A percentile compares a stretch with the other conserved stretches of the same genome.
Conservation (phyloP, 2,113 vertebrate species). For the Actenoides lindsayi region DNA sequence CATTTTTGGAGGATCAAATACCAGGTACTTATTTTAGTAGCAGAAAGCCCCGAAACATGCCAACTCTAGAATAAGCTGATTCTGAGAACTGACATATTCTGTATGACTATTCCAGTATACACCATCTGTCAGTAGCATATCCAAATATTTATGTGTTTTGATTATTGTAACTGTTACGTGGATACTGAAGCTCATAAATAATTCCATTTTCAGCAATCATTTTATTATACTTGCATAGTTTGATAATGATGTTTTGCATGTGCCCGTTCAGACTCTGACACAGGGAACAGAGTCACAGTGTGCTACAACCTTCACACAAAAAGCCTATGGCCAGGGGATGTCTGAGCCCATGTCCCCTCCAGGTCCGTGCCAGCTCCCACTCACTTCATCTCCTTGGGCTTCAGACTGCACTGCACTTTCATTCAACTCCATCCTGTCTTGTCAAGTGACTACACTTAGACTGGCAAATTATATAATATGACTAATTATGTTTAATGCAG, state of each 20-base stretch:
- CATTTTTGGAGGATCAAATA: slow-evolving; percentile 55
- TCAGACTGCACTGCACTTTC: not conserved
- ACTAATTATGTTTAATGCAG: slow-evolving; percentile 58
- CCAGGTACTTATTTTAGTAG: slow-evolving; percentile 57
- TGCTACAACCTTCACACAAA: not conserved
- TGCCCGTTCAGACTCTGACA: not conserved
- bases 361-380: not conserved
- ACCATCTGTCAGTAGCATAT: slow-evolving; percentile 55
- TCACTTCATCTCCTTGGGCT: not conserved
- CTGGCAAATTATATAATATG: not conserved
- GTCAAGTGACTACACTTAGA: not conserved
- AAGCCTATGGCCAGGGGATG: not conserved
- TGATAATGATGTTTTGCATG: not conserved
- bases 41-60: slow-evolving; percentile 41
- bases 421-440: not conserved
- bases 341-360: accelerated
- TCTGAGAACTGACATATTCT: slow-evolving; percentile 48
- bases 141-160: slow-evolving; percentile 70
- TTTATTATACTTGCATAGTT: not conserved
- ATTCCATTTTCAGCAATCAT: slow-evolving; percentile 3
- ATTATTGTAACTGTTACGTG: slow-evolving; percentile 3
- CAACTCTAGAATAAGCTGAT: slow-evolving; percentile 43
- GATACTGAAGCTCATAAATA: slow-evolving; percentile 27
- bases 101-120: slow-evolving; percentile 38
- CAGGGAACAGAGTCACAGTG: not conserved